Evolutionary conservation across 2,113 vertebrate genomes (phyloP), one percentile per base, ranked within the genome.

Genomic region (Propithecus coquereli): DNA sequence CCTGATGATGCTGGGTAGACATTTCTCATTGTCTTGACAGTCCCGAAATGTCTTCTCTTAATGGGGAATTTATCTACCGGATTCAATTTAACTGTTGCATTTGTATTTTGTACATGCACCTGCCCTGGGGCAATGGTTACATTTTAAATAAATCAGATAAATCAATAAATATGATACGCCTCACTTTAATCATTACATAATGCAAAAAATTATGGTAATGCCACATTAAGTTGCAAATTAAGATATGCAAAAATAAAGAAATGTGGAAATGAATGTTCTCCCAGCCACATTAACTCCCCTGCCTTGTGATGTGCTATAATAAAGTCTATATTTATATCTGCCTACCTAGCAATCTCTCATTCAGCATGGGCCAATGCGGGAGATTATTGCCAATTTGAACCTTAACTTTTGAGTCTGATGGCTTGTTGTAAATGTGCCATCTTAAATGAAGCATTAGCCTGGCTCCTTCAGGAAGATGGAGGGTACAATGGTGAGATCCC

Each of bases 91-190:
- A 97, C 96, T 97, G 91, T 96, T 97, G 90, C 95, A 96, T 98
- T 97, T 98, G 94, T 95, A 96, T 98, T 98, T 98, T 92, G 87
- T 97, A 92, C 92, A 86, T 96, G 92, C 47, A 97, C 97, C 97
- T 96, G 95, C 96, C 98, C 97, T 43, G 94, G 96, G 97, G 98
- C 98, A 92, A 96, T 97, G 96, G 95, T 97, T 98, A 97, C 98
- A 98, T 98, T 97, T 98, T 97, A 98, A 98, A 97, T 97, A 98
- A 98, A 97, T 98, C 96, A 97, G 96, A 98, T 97, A 98, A 97
- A 97, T 98, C 98, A 97, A 97, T 97, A 98, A 97, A 97, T 98
- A 98, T 97, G 96, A 97, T 97, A 96, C 0, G 9, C 92, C 82
- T 97, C 97, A 97, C 96, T 97, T 97, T 97, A 97, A 98, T 98